These are phyloP conservation scores for Dorcus parallelipipedus DNA, from an alignment of 2,888 invertebrate genomes.

Conservation along the genomic window DNA sequence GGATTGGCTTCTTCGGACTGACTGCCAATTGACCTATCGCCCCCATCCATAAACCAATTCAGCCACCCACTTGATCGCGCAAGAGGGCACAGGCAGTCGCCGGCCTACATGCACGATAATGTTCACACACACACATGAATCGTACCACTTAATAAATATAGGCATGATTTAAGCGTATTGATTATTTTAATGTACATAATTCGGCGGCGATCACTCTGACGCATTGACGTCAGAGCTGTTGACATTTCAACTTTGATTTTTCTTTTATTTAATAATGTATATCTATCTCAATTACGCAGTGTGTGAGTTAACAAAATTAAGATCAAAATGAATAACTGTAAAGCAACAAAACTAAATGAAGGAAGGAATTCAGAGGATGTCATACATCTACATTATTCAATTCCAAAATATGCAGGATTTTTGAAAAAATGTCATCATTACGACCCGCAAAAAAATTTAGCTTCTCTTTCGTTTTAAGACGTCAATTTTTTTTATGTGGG, in stretches of 20 bases:
- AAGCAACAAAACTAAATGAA: too few species aligned
- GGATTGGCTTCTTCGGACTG: too few species aligned
- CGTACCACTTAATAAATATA: slow-evolving; percentile 14
- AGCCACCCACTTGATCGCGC: slow-evolving; percentile 25
- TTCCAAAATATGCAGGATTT: too few species aligned
- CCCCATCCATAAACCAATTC: slow-evolving; percentile 25
- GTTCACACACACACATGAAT: slow-evolving; percentile 10
- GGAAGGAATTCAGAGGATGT: too few species aligned
- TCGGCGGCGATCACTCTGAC: slow-evolving; percentile 25
- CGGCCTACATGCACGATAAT: not conserved
- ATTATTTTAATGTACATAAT: slow-evolving; percentile 20
- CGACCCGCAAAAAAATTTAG: too few species aligned
- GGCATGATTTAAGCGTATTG: slow-evolving; percentile 20
- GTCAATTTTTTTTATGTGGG: too few species aligned
- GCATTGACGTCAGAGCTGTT: slow-evolving; percentile 25
- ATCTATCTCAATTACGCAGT: not conserved
- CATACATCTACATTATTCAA: too few species aligned
- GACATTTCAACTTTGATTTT: slow-evolving; percentile 1
- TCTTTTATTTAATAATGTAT: not conserved
- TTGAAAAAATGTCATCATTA: too few species aligned
- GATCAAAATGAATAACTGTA: too few species aligned
- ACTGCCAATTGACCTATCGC: slow-evolving; percentile 24
- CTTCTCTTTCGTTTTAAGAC: too few species aligned
- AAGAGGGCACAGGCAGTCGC: not conserved
- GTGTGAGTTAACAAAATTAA: too few species aligned